These are phyloP conservation scores for Proterorhinus semilunaris DNA, from an alignment of 2,113 vertebrate genomes.

Conservation along the genomic window DNA sequence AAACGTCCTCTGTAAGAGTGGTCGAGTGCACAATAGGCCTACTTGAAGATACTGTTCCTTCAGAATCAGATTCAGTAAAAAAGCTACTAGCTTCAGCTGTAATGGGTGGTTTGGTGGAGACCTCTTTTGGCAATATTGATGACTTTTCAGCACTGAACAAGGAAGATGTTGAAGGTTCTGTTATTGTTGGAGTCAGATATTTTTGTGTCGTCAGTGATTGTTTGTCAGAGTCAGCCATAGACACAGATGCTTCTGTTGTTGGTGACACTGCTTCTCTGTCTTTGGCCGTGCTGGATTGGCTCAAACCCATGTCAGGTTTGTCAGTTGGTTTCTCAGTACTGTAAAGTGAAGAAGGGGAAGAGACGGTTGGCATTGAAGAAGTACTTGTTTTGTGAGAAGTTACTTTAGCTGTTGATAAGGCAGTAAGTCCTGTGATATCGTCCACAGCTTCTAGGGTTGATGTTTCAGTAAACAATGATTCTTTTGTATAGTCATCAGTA, in stretches of 20 bases:
- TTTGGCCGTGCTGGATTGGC: too few species aligned
- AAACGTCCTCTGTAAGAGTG: not conserved
- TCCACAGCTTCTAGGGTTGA: not conserved
- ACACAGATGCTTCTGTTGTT: too few species aligned
- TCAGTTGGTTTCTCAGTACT: slow-evolving; percentile 2
- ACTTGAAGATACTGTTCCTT: not conserved
- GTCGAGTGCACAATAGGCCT: not conserved
- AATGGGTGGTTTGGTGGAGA: not conserved
- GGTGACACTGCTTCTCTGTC: not conserved
- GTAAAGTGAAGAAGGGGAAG: not conserved
- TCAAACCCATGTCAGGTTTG: too few species aligned
- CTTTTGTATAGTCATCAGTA: not conserved
- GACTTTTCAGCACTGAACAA: slow-evolving; percentile 22
- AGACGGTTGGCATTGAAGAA: not conserved
- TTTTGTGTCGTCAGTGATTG: too few species aligned
- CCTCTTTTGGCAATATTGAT: slow-evolving; percentile 1
- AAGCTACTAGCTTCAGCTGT: not conserved
- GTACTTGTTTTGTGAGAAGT: not conserved
- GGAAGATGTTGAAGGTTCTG: not conserved
- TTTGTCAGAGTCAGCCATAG: too few species aligned
- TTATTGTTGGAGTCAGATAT: not conserved
- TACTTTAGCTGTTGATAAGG: not conserved
- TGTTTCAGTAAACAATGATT: not conserved
- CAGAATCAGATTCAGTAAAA: not conserved
- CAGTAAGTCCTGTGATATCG: not conserved